Base-by-base conservation (phyloP, 2,888 invertebrate species). In the Epiperipatus broadwayi region DNA sequence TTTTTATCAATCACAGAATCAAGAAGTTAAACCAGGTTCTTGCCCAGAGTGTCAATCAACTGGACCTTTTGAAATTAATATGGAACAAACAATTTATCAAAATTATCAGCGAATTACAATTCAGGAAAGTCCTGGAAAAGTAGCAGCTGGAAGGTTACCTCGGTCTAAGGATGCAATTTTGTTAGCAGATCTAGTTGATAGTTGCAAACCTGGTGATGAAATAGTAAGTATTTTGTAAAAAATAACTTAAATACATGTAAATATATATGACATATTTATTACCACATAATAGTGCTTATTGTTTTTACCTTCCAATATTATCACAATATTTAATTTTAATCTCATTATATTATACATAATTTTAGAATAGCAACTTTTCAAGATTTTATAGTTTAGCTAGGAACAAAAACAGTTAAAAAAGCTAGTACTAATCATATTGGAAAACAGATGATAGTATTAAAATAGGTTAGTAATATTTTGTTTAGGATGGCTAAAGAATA, bases 131-230 rank as follows among this genome's bases (percentile, higher is more conserved):
- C 97, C 97, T 0, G 91, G 95, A 1, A 77, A 87, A 48, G 87
- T 99, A 39, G 89, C 93, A 0, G 91, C 97, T 1, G 97, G 97
- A 5, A 72, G 97, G 25, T 78, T 99, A 41, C 97, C 97, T 0
- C 71, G 97, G 5, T 89, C 91, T 39, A 99, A 99, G 61, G 95
- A 99, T 55, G 84, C 85, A 52, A 79, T 97, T 44, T 49, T 68
- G n/a, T 57, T 93, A 21, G 78, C 87, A 0, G 97, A 99, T 64
- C 65, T 99, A 5, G 95, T 95, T 49, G 97, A 97, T 58, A 68
- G 79, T 3, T 93, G 91, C 62, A 95, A 95, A 58, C 97, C 97
- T 0, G 97, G 97, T 0, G 97, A 97, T 57, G 97, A 99, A 61
- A 75, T 99, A 18, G 95, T 65, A 49, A 54, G 58, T 48, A 12